Evolutionary conservation across 2,113 vertebrate species (phyloP).

Genomic region (Irena cyanogastra): DNA sequence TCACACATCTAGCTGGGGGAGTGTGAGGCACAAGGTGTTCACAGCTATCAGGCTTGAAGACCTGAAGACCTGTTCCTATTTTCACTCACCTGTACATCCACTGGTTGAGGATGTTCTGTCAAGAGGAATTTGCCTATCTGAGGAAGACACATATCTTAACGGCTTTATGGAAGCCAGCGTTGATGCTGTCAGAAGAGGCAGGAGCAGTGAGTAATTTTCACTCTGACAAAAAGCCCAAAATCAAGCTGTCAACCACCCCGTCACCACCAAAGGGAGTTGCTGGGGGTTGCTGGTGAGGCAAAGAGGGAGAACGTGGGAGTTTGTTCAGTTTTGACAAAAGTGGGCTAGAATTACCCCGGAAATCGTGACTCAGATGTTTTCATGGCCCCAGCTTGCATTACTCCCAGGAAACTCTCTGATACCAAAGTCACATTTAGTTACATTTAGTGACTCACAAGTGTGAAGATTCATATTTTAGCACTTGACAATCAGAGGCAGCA

Average conservation of each 20-base stretch:
- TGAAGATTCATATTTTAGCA: constrained; percentile 97
- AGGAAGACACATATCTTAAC: neutral
- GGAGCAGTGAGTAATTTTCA: neutral
- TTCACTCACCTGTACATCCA: neutral
- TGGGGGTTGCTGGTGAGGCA: neutral
- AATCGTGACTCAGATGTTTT: constrained; percentile 85
- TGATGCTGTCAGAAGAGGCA: neutral
- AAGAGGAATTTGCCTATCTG: neutral
- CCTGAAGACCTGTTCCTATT: neutral
- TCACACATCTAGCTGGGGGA: neutral
- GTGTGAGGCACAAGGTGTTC: neutral
- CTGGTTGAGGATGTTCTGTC: neutral
- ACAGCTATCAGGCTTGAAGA: neutral
- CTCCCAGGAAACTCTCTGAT: constrained; percentile 86
- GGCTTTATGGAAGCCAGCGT: neutral
- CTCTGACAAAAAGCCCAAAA: constrained; percentile 8
- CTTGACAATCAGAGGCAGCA: constrained; percentile 80
- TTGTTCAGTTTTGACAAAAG: constrained; percentile 76
- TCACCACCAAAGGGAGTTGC: neutral
- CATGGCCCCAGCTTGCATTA: constrained; percentile 74
- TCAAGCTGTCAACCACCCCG: neutral
- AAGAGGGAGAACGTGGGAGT: constrained; percentile 36
- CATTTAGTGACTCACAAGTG: constrained; percentile 93
- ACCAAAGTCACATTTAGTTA: constrained; percentile 86
- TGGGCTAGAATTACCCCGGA: constrained; percentile 82